Conservation (phyloP, 1,140 invertebrate genomes). For the Lordiphosa mommai region DNA sequence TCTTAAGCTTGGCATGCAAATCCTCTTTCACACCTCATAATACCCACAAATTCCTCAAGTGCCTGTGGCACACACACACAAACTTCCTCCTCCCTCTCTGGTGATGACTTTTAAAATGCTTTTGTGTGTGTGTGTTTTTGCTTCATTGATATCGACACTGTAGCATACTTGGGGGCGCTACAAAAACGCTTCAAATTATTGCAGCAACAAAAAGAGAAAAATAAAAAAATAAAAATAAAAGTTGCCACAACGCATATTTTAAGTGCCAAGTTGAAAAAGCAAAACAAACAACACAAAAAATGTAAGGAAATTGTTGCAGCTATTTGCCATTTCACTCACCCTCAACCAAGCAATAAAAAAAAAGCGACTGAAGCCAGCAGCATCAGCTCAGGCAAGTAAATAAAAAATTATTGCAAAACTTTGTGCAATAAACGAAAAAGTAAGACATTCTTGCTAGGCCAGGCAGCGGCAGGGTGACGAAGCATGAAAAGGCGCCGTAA, state of each 20-base stretch:
- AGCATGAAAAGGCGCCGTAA: slow-evolving; percentile 69
- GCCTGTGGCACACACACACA: background rate
- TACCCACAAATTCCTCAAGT: slow-evolving; percentile 15
- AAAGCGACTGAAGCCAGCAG: slow-evolving; percentile 23
- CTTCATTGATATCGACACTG: slow-evolving; percentile 3
- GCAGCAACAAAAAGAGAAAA: slow-evolving; percentile 1
- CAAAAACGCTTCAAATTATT: slow-evolving; percentile 50
- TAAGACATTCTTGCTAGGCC: slow-evolving; percentile 54
- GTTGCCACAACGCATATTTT: slow-evolving; percentile 60
- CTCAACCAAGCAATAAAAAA: slow-evolving; percentile 63
- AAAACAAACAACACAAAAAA: slow-evolving; percentile 8
- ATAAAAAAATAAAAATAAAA: background rate
- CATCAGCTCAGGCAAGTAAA: slow-evolving; percentile 49
- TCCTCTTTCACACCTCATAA: slow-evolving; percentile 16
- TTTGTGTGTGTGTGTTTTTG: slow-evolving; percentile 10
- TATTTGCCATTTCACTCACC: slow-evolving; percentile 55
- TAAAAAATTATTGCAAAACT: slow-evolving; percentile 76
- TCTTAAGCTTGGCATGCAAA: slow-evolving; percentile 2
- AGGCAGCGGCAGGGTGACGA: slow-evolving; percentile 27
- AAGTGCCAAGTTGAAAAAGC: slow-evolving; percentile 54
- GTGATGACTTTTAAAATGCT: slow-evolving; percentile 57
- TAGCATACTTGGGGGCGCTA: slow-evolving; percentile 45
- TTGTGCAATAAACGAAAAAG: slow-evolving; percentile 74
- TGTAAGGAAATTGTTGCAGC: slow-evolving; percentile 65
- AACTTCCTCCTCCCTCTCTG: background rate